Evolutionary conservation across 1,140 invertebrate genomes (phyloP).

Genomic region (Atta cephalotes): DNA sequence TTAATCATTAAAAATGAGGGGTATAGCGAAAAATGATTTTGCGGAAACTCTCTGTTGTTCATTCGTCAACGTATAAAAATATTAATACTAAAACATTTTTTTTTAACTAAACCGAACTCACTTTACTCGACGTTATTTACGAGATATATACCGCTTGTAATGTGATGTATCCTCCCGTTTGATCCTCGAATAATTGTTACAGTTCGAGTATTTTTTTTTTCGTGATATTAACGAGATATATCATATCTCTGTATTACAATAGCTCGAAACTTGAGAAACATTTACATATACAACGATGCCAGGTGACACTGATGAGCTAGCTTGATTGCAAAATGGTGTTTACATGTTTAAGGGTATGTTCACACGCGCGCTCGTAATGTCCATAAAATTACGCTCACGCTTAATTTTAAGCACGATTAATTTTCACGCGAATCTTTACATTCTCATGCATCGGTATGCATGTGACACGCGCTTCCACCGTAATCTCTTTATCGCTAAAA

Average conservation of each 20-base stretch:
- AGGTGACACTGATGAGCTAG: slow-evolving; percentile 75
- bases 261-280: slow-evolving; percentile 52
- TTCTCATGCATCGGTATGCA: not conserved
- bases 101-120: slow-evolving; percentile 59
- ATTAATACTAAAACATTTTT: slow-evolving; percentile 63
- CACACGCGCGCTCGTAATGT: slow-evolving; percentile 75
- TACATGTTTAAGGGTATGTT: slow-evolving; percentile 76
- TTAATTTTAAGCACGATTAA: not conserved
- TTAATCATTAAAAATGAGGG: slow-evolving; percentile 55
- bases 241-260: slow-evolving; percentile 53
- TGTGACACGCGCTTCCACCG: not conserved
- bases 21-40: slow-evolving; percentile 57
- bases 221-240: slow-evolving; percentile 53
- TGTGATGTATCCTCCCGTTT: slow-evolving; percentile 23
- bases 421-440: slow-evolving; percentile 15
- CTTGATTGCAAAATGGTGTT: slow-evolving; percentile 75
- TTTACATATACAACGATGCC: slow-evolving; percentile 66
- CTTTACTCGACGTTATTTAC: slow-evolving; percentile 33
- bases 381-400: slow-evolving; percentile 25
- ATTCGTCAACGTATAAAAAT: slow-evolving; percentile 71
- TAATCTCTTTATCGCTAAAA: slow-evolving; percentile 42
- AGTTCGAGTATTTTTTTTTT: slow-evolving; percentile 58
- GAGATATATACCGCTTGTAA: slow-evolving; percentile 19
- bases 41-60: slow-evolving; percentile 4
- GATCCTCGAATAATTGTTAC: slow-evolving; percentile 28